Conservation (phyloP, 2,113 vertebrate species). For the Hassar affinis region DNA sequence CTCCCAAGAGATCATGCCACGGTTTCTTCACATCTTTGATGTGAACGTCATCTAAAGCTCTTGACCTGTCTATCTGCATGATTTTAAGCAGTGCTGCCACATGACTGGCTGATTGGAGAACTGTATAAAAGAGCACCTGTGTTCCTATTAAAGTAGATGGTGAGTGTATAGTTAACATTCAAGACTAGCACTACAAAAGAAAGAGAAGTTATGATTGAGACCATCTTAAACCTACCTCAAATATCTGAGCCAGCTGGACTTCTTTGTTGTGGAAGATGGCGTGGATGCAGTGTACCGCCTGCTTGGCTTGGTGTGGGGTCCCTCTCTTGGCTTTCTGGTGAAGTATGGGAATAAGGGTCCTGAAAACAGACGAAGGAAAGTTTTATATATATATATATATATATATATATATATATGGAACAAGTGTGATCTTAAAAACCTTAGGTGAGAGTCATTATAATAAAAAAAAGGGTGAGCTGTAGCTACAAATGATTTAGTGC, state of each 20-base stretch:
- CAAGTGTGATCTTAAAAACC: background rate
- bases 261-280: conserved; percentile 99
- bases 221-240: conserved; percentile 79
- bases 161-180: background rate
- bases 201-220: background rate
- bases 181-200: background rate
- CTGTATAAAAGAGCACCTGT: too few relatives aligned
- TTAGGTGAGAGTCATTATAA: background rate
- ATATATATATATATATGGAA: too few relatives aligned
- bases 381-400: too few relatives aligned
- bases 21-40: too few relatives aligned
- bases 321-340: conserved; percentile 98
- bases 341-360: conserved; percentile 95
- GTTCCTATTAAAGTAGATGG: background rate
- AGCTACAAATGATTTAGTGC: background rate
- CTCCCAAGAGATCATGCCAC: too few relatives aligned
- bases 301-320: conserved; percentile 97
- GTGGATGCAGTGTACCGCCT: conserved; percentile 97
- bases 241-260: conserved; percentile 97
- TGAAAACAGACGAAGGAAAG: conserved; percentile 56
- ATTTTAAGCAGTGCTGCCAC: too few relatives aligned
- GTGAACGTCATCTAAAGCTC: background rate
- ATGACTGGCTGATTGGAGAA: too few relatives aligned
- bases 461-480: background rate
- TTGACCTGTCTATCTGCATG: too few relatives aligned